Base-by-base conservation (phyloP, 1,140 invertebrate genomes). In the Elysia chlorotica region DNA sequence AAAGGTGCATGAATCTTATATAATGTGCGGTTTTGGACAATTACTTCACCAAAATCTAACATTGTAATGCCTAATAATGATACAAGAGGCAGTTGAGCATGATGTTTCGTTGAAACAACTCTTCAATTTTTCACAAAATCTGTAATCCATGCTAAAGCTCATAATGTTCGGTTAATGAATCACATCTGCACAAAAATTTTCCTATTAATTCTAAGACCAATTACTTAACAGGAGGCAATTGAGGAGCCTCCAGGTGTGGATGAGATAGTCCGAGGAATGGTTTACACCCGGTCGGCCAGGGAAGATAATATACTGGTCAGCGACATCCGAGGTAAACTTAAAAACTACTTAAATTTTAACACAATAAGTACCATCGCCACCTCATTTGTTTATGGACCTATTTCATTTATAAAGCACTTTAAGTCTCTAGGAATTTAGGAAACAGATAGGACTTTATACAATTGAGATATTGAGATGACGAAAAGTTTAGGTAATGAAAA, bases 231-330 rank as follows among this genome's bases (percentile, higher is more conserved):
- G 75, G 73, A 74, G 57, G 54, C 61, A 3, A 21, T 77, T 17
- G 65, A 80, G 70, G 76, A 74, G 21, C 37, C 71, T 14, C 61
- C 74, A 3, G 71, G 79, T 19, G n/a, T 99, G 3, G 97, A 99
- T 88, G 94, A 97, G 83, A 90, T 99, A 4, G 88, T 99, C 0
- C 92, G 98, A 90, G 86, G 88, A 19, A 92, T 99, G 91, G 89
- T 94, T 0, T 98, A 96, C 0, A 98, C 99, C 85, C 89, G 99
- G 61, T 93, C 96, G 0, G 97, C 99, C 87, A 90, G 92, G 54
- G 98, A 99, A 87, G 98, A 99, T 84, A 92, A 94, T 1, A 90
- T 99, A 2, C 90, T 99, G 0, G 97, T 97, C 76, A 95, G 95
- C 0, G 98, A 99, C 87, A 93, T 99, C 0, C 89, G 97, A 73